phyloP scores from a whole-genome alignment of 2,888 invertebrate genomes.

The Anoncus sp. region DNA sequence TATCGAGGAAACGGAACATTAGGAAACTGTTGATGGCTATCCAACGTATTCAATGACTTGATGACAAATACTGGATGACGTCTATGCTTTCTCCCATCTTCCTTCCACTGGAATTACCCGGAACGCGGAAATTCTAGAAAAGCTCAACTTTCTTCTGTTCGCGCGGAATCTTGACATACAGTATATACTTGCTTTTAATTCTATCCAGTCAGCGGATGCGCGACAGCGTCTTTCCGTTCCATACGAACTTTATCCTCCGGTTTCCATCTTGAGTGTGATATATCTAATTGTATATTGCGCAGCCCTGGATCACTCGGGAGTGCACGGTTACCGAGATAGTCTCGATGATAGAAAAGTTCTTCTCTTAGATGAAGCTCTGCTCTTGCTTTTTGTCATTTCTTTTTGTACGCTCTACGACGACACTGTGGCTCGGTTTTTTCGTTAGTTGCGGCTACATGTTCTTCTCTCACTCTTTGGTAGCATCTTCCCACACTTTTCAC shows the following conservation, averaged over 20 bases:
- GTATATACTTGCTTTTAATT: constrained; percentile 67
- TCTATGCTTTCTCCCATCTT: constrained; percentile 3
- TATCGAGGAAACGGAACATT: too few species aligned
- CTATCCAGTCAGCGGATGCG: constrained; percentile 49
- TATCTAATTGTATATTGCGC: constrained; percentile 81
- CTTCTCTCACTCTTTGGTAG: constrained; percentile 48
- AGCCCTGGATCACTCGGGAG: constrained; percentile 57
- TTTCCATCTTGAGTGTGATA: constrained; percentile 73
- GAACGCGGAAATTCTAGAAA: constrained; percentile 37
- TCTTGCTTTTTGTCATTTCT: constrained; percentile 45
- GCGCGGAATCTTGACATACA: constrained; percentile 51
- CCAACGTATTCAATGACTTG: too few species aligned
- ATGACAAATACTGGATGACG: too few species aligned
- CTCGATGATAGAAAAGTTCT: constrained; percentile 79
- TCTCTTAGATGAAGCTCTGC: constrained; percentile 24
- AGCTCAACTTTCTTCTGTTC: constrained; percentile 42
- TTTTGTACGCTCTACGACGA: constrained; percentile 1
- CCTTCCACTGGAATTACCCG: constrained; percentile 63
- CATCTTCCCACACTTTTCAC: constrained; percentile 27
- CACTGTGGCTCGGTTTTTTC: constrained; percentile 35
- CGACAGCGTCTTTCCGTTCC: constrained; percentile 54
- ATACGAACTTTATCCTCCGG: constrained; percentile 56
- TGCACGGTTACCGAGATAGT: constrained; percentile 52
- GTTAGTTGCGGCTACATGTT: neutral
- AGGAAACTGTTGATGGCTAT: too few species aligned